Percentiles rank a stretch among this genome's conserved stretches.
phyloP scores from a whole-genome alignment of 2,888 invertebrate species.

The Perithous albicinctus region DNA sequence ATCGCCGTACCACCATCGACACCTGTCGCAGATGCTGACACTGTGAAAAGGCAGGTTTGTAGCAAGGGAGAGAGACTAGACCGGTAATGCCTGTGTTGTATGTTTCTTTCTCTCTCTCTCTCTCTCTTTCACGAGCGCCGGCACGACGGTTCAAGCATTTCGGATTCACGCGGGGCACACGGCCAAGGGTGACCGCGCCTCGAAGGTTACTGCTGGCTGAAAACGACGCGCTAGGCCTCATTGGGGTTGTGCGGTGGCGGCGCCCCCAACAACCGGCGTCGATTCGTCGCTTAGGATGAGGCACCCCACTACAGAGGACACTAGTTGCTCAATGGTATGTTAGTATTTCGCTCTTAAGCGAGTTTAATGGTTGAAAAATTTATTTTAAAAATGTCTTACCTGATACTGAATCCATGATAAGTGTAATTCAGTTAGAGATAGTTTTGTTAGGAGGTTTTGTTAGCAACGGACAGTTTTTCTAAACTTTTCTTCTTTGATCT shows the following conservation, averaged over 20 bases:
- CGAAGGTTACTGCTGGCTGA: constrained; percentile 61
- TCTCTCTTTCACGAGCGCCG: constrained; percentile 9
- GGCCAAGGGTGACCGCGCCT: constrained; percentile 66
- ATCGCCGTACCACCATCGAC: constrained; percentile 38
- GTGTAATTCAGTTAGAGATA: no score
- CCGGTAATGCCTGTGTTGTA: no score
- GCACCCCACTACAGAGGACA: constrained; percentile 48
- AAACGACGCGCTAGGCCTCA: constrained; percentile 35
- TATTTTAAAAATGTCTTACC: no score
- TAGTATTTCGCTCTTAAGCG: no score
- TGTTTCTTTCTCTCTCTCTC: background rate
- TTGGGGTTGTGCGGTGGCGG: constrained; percentile 34
- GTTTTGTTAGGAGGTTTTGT: no score
- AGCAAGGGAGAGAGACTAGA: background rate
- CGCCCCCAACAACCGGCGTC: constrained; percentile 40
- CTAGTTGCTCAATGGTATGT: constrained; percentile 14
- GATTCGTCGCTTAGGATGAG: background rate
- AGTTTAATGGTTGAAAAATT: no score
- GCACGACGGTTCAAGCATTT: constrained; percentile 25
- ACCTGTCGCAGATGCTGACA: constrained; percentile 51
- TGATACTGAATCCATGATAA: no score
- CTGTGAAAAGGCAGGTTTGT: constrained; percentile 2
- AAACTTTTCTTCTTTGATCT: no score
- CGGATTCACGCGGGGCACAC: constrained; percentile 20
- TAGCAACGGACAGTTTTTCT: no score